phyloP scores from a whole-genome alignment of 2,888 invertebrate species.

The Hanleya hanleyi region DNA sequence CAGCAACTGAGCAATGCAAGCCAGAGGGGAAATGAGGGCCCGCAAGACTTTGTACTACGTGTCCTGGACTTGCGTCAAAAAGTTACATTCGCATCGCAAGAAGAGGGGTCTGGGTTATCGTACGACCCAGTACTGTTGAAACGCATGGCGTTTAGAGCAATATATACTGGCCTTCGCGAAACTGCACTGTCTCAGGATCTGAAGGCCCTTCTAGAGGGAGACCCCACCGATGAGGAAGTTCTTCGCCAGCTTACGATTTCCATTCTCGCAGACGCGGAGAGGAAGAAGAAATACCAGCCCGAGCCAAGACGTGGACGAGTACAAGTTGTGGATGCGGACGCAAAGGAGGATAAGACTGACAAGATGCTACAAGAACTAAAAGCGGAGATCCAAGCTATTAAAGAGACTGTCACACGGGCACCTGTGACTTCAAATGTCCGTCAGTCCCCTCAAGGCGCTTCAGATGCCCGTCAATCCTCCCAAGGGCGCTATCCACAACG shows the following conservation, averaged over 20 bases:
- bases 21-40: neutral
- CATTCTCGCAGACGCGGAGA: neutral
- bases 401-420: neutral
- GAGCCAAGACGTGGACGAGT: too few relatives aligned
- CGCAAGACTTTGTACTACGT: neutral
- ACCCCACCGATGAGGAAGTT: neutral
- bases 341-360: neutral
- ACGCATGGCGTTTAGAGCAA: neutral
- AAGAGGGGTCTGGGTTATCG: neutral
- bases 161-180: neutral
- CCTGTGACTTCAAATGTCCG: neutral
- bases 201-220: neutral
- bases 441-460: neutral
- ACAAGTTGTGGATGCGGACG: neutral
- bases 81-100: neutral
- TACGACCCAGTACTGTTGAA: neutral
- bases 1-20: neutral
- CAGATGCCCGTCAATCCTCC: neutral
- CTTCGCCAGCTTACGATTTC: neutral
- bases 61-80: slow-evolving; percentile 3
- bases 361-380: neutral
- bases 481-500: too few relatives aligned
- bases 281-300: neutral
- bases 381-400: neutral
- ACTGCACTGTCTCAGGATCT: neutral